Evolutionary conservation across 2,888 invertebrate genomes (phyloP).

Genomic region (Oscheius onirici): DNA sequence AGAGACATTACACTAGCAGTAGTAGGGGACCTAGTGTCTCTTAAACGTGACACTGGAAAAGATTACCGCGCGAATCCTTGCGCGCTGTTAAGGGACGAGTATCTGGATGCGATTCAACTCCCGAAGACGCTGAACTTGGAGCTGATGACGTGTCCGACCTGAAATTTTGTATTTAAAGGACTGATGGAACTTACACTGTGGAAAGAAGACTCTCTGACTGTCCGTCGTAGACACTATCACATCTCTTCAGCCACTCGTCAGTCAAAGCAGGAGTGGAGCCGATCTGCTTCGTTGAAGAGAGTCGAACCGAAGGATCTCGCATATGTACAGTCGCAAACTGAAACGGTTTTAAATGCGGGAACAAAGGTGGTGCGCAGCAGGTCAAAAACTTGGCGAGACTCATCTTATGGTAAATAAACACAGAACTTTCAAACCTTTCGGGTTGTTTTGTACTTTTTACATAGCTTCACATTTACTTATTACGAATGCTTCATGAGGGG

Average conservation of each 20-base stretch:
- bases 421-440: too few species aligned
- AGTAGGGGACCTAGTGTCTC: conserved; percentile 4
- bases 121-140: conserved; percentile 51
- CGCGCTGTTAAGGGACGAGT: conserved; percentile 51
- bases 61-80: conserved; percentile 26
- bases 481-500: background rate
- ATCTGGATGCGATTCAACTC: conserved; percentile 50
- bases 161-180: conserved; percentile 1
- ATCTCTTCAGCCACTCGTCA: conserved; percentile 41
- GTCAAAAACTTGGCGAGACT: too few species aligned
- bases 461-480: too few species aligned
- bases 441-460: too few species aligned
- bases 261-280: conserved; percentile 53
- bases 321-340: conserved; percentile 2
- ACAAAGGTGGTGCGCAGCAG: conserved; percentile 39
- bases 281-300: conserved; percentile 50
- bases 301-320: conserved; percentile 41
- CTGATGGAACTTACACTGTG: conserved; percentile 42
- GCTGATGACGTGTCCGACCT: conserved; percentile 57
- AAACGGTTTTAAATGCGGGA: background rate
- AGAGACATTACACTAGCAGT: background rate
- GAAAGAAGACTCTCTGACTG: conserved; percentile 56
- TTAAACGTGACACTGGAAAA: conserved; percentile 29
- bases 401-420: too few species aligned
- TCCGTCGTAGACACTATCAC: conserved; percentile 39